Percentiles rank a stretch among this genome's conserved stretches.
These are phyloP conservation scores for Embiotoca jacksoni DNA, from an alignment of 2,113 vertebrate genomes.

Conservation along the genomic window DNA sequence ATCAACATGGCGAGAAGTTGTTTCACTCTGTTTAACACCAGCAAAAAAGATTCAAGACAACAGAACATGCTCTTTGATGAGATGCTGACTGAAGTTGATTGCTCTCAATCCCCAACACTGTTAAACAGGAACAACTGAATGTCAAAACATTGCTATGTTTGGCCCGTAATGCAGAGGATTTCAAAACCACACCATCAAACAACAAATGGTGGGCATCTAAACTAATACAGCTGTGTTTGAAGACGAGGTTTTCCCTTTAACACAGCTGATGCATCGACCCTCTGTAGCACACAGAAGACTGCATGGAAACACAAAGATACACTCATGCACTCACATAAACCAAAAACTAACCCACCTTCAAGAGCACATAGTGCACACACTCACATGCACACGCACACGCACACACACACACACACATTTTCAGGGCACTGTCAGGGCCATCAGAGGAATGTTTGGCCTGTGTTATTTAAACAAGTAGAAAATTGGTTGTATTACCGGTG, in stretches of 20 bases:
- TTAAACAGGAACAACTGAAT: neutral
- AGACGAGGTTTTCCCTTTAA: neutral
- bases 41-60: no score
- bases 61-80: no score
- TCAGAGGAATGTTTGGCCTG: conserved; percentile 57
- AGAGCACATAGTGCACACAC: conserved; percentile 1
- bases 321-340: neutral
- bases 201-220: neutral
- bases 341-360: conserved; percentile 3
- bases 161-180: neutral
- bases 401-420: conserved; percentile 2
- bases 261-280: neutral
- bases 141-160: neutral
- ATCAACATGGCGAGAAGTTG: no score
- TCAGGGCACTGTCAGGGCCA: conserved; percentile 8
- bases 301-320: neutral
- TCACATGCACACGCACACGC: neutral
- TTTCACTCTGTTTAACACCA: no score
- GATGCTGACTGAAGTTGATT: no score
- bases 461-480: conserved; percentile 71
- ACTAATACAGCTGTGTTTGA: neutral
- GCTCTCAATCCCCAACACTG: neutral
- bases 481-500: conserved; percentile 69
- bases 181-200: neutral
- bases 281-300: neutral